Conservation (phyloP, 1,140 invertebrate species). For the Leptoteleia sp. region DNA sequence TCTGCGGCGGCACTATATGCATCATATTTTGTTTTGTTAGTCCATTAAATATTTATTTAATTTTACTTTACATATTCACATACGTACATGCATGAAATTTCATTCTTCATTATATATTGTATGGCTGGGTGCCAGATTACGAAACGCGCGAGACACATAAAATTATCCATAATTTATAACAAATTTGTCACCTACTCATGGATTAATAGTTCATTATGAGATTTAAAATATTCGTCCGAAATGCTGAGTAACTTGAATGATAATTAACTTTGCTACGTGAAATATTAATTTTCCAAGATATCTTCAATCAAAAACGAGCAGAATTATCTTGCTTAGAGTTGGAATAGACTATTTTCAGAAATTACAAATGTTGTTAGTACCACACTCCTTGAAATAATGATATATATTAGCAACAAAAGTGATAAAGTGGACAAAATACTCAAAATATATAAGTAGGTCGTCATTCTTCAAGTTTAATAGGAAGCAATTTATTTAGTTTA, state of each 20-base stretch:
- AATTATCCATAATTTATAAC: slow-evolving; percentile 38
- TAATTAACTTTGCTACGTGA: neutral
- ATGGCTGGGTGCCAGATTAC: slow-evolving; percentile 34
- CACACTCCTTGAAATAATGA: no score
- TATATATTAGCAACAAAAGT: no score
- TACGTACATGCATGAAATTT: slow-evolving; percentile 8
- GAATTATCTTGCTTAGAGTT: slow-evolving; percentile 1
- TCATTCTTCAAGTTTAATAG: no score
- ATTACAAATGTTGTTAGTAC: no score
- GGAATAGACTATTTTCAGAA: no score
- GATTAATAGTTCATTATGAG: slow-evolving; percentile 22
- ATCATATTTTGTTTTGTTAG: slow-evolving; percentile 12
- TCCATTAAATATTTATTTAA: slow-evolving; percentile 5
- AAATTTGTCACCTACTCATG: slow-evolving; percentile 29
- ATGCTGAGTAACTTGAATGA: no score
- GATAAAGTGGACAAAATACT: no score
- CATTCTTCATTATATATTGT: slow-evolving; percentile 35
- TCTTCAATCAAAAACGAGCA: neutral
- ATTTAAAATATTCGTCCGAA: no score
- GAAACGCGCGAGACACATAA: slow-evolving; percentile 17
- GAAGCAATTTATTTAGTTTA: no score
- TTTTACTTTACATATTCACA: slow-evolving; percentile 11
- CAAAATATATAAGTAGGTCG: no score
- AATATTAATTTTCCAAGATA: neutral
- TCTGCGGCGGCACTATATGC: neutral